Conservation (phyloP, 2,888 invertebrate genomes). For the Caenorhabditis japonica region DNA sequence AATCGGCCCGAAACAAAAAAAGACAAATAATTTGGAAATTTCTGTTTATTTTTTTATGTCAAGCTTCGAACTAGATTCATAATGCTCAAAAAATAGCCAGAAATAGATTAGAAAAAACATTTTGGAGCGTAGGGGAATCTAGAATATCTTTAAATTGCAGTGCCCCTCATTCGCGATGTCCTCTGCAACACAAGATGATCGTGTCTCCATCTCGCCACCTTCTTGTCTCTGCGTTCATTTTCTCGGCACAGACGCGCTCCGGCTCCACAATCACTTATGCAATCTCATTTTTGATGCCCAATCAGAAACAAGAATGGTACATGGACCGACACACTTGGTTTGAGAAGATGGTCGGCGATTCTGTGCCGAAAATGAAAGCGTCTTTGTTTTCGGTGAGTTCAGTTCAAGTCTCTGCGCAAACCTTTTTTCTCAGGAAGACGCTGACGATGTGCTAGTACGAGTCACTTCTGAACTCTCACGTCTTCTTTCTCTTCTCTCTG, state of each 20-base stretch:
- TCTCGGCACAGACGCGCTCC: slow-evolving; percentile 56
- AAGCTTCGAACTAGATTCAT: no score
- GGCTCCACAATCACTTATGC: slow-evolving; percentile 66
- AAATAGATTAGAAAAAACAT: no score
- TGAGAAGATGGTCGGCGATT: slow-evolving; percentile 61
- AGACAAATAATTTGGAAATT: no score
- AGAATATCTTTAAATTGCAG: no score
- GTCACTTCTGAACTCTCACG: slow-evolving; percentile 61
- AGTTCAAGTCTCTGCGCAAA: not conserved
- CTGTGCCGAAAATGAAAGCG: slow-evolving; percentile 64
- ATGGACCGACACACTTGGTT: slow-evolving; percentile 65
- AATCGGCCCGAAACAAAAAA: no score
- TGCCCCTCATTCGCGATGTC: slow-evolving; percentile 46
- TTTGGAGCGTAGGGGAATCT: no score
- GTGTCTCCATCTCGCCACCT: slow-evolving; percentile 67
- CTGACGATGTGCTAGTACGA: slow-evolving; percentile 65
- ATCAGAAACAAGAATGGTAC: slow-evolving; percentile 68
- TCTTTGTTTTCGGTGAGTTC: slow-evolving; percentile 56
- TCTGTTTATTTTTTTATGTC: no score
- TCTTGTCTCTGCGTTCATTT: slow-evolving; percentile 67
- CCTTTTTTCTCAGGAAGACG: slow-evolving; percentile 52
- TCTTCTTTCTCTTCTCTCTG: slow-evolving; percentile 57
- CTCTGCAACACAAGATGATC: slow-evolving; percentile 70
- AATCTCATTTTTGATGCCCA: slow-evolving; percentile 67
- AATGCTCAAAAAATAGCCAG: no score